Evolutionary conservation across 2,797 vertebrate species (phyloP).

Genomic region (Serranus cabrilla): DNA sequence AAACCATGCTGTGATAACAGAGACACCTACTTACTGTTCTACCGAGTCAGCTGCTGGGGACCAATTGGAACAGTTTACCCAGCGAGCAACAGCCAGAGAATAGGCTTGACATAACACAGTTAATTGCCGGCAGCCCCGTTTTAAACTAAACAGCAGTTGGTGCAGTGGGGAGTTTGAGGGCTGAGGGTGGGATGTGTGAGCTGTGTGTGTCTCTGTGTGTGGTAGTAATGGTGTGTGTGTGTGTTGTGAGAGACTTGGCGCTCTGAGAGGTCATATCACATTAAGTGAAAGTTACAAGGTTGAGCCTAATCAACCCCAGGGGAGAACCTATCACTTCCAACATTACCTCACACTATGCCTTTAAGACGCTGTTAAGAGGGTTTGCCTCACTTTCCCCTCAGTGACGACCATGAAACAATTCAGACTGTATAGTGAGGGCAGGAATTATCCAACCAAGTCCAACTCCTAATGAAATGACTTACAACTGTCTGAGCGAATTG

Average conservation of each 20-base stretch:
- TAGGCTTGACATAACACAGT: slow-evolving; percentile 81
- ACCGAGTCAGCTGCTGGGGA: slow-evolving; percentile 66
- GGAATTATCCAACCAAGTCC: slow-evolving; percentile 55
- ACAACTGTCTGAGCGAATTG: slow-evolving; percentile 44
- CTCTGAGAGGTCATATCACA: slow-evolving; percentile 77
- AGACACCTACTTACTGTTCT: slow-evolving; percentile 81
- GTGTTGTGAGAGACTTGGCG: slow-evolving; percentile 66
- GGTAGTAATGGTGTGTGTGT: slow-evolving; percentile 58
- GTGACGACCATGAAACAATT: slow-evolving; percentile 55
- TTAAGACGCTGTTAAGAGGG: slow-evolving; percentile 64
- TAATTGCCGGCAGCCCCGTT: slow-evolving; percentile 79
- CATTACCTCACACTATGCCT: slow-evolving; percentile 78
- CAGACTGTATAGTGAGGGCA: slow-evolving; percentile 32
- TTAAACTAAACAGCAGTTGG: slow-evolving; percentile 81
- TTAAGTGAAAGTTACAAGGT: slow-evolving; percentile 82
- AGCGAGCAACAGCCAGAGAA: slow-evolving; percentile 75
- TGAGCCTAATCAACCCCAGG: slow-evolving; percentile 81
- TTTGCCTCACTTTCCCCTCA: slow-evolving; percentile 61
- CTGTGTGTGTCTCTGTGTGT: slow-evolving; percentile 34
- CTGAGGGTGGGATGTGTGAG: slow-evolving; percentile 63
- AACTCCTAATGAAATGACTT: slow-evolving; percentile 55
- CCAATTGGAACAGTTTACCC: slow-evolving; percentile 81
- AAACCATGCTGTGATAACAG: slow-evolving; percentile 75
- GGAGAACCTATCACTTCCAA: slow-evolving; percentile 80
- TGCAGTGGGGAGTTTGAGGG: slow-evolving; percentile 52